phyloP scores from a whole-genome alignment of 2,113 vertebrate species.

The Gobiocypris rarus region DNA sequence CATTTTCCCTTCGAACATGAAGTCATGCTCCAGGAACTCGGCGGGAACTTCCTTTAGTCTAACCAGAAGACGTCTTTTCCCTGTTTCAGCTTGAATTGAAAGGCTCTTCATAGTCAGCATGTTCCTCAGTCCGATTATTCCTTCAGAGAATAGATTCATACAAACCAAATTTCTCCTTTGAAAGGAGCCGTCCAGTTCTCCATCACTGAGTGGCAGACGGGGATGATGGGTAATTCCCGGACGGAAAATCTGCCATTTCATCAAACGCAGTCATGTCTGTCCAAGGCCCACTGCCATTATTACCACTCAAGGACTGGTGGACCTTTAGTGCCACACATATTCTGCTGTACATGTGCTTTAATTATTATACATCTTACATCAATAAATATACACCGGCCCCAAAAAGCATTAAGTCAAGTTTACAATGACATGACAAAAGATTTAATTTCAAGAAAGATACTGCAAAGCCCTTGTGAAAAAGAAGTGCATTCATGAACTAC shows the following conservation, averaged over 20 bases:
- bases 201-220: constrained; percentile 64
- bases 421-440: too few relatives aligned
- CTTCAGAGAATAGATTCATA: constrained; percentile 71
- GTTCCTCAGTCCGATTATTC: constrained; percentile 76
- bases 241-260: constrained; percentile 76
- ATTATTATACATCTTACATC: not conserved
- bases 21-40: constrained; percentile 77
- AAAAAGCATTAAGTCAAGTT: too few relatives aligned
- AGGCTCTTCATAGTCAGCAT: constrained; percentile 74
- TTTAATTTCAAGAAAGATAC: too few relatives aligned
- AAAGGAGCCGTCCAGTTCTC: constrained; percentile 66
- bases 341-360: not conserved
- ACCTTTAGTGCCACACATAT: constrained; percentile 28
- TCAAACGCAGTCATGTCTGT: constrained; percentile 71
- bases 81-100: constrained; percentile 72
- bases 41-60: constrained; percentile 74
- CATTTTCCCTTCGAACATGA: constrained; percentile 71
- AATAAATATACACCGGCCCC: too few relatives aligned
- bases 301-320: constrained; percentile 65
- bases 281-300: constrained; percentile 21
- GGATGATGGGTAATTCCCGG: constrained; percentile 66
- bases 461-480: too few relatives aligned
- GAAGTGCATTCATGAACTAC: too few relatives aligned
- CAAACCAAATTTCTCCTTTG: constrained; percentile 73
- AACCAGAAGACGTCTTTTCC: constrained; percentile 73